phyloP scores from a whole-genome alignment of 2,797 vertebrate genomes.

The Pantherophis alleghaniensis region DNA sequence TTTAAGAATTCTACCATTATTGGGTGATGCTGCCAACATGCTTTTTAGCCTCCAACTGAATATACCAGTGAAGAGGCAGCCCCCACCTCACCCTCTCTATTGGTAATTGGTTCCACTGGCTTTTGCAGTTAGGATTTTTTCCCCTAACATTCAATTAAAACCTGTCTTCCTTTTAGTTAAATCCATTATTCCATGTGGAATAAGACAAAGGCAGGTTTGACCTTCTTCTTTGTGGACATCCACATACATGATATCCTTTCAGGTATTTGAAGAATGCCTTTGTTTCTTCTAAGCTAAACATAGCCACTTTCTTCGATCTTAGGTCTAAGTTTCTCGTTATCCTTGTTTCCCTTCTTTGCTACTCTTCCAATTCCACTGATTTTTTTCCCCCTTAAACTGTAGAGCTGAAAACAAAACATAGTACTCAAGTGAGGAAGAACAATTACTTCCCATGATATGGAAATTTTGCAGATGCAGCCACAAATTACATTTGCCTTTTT shows the following conservation, averaged over 20 bases:
- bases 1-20: not conserved
- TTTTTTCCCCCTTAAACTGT: not conserved
- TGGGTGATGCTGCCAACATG: not conserved
- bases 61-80: not conserved
- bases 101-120: not conserved
- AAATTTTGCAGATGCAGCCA: not conserved
- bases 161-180: not conserved
- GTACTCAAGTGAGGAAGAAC: not conserved
- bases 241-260: not conserved
- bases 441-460: not conserved
- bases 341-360: not conserved
- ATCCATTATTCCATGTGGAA: conserved; percentile 46
- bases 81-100: not conserved
- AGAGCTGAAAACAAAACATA: not conserved
- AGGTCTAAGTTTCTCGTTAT: not conserved
- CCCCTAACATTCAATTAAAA: not conserved
- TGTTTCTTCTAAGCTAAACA: not conserved
- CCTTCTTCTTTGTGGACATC: not conserved
- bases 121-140: not conserved
- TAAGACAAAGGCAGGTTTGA: conserved; percentile 64
- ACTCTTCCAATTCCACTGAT: not conserved
- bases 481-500: not conserved
- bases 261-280: not conserved
- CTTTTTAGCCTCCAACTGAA: not conserved
- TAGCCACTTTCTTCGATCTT: not conserved